Evolutionary conservation across 2,113 vertebrate genomes (phyloP).

Genomic region (Megatriorchis doriae): DNA sequence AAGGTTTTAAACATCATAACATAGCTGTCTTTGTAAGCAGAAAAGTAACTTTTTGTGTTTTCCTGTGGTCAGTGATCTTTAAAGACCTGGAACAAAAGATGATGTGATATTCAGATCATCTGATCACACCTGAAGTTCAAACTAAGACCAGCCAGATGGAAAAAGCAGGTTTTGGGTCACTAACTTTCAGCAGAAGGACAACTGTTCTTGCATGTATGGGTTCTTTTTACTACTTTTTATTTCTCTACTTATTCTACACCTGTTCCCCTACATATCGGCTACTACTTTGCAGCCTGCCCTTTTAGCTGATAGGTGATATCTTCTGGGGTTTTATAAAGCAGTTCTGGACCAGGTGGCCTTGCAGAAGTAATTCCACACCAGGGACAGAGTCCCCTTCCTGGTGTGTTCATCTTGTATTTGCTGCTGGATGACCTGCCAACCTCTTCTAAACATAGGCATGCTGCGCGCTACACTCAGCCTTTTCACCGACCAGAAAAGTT

Average conservation of each 20-base stretch:
- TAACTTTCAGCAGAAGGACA: neutral
- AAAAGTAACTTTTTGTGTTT: neutral
- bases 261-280: neutral
- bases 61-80: neutral
- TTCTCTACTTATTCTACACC: neutral
- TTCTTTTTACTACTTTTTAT: neutral
- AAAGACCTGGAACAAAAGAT: neutral
- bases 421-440: neutral
- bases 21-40: neutral
- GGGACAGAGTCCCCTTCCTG: neutral
- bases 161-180: neutral
- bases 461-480: fast-evolving
- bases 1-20: neutral
- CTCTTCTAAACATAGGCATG: neutral
- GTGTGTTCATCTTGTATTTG: neutral
- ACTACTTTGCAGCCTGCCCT: neutral
- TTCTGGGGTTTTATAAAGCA: neutral
- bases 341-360: neutral
- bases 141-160: neutral
- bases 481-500: neutral
- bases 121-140: neutral
- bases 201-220: neutral
- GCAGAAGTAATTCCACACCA: neutral
- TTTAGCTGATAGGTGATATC: neutral
- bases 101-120: neutral